Evolutionary conservation across 2,113 vertebrate genomes (phyloP), one percentile per base, ranked within the genome.

Genomic region (Lathamus discolor): DNA sequence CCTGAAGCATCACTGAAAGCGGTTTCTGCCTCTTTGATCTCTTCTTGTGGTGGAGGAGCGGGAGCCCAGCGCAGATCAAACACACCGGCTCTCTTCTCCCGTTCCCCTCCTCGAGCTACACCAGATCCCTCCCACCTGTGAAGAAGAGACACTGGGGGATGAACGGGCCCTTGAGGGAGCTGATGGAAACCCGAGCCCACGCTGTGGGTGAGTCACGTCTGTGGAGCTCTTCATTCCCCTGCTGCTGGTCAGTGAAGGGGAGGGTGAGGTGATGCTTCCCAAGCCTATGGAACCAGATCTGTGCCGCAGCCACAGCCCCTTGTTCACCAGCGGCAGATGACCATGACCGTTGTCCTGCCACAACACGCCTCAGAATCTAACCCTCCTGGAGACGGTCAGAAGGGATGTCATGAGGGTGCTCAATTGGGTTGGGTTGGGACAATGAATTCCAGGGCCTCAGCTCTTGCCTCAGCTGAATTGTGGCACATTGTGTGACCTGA

Each of bases 161-260:
- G 4, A 5, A 10, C 5, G 0, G 0, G 6, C 41, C 62, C 8
- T 17, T 20, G 20, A 11, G 33, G 46, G 54, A 74, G 49, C 28
- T 9, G 35, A 3, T 7, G 62, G 41, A n/a, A 25, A 4, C 10
- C 44, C 39, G 83, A 61, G 41, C 29, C 43, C 24, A 6, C 0
- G 19, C 1, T 3, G 10, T 51, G 19, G 25, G 7, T 55, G n/a
- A 63, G 43, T 63, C 67, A 13, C 7, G 10, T 15, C 37, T 27
- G 44, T 57, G n/a, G 44, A 33, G 19, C 19, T 24, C 3, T 35
- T 13, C 2, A 1, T 7, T 3, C 12, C 48, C 39, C 64, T 6
- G 4, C n/a, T 24, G 17, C 25, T 29, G 13, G 18, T 15, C 55
- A 11, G 0, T 2, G 49, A 44, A 69, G 11, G 28, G 78, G 20